phyloP scores from a whole-genome alignment of 2,888 invertebrate genomes.

The Sericinus montela region DNA sequence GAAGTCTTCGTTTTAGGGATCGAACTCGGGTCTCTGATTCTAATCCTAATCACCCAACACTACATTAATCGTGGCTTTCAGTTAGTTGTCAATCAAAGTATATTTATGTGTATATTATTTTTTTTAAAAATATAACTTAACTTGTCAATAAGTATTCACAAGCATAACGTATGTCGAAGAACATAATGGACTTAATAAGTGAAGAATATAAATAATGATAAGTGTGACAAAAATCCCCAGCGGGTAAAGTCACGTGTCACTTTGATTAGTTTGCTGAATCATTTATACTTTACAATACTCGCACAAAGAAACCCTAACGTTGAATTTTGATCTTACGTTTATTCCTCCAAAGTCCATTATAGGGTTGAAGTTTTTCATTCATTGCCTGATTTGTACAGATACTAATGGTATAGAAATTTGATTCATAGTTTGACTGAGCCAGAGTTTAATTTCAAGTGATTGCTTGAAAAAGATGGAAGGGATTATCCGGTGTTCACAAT shows the following conservation, averaged over 20 bases:
- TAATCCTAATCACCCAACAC: too few species aligned
- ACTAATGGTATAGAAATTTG: slow-evolving; percentile 1
- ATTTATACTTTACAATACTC: slow-evolving; percentile 35
- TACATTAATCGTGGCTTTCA: too few species aligned
- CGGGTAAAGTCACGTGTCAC: slow-evolving; percentile 49
- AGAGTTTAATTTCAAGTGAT: slow-evolving; percentile 25
- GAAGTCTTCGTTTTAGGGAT: too few species aligned
- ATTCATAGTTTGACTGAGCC: neutral
- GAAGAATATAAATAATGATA: slow-evolving; percentile 6
- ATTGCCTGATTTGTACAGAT: neutral
- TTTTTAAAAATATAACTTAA: too few species aligned
- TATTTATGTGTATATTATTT: too few species aligned
- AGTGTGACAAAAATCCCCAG: slow-evolving; percentile 25
- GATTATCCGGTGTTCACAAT: slow-evolving; percentile 49
- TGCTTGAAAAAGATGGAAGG: slow-evolving; percentile 24
- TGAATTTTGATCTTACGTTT: slow-evolving; percentile 22
- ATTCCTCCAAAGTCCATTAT: slow-evolving; percentile 16
- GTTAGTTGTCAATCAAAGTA: too few species aligned
- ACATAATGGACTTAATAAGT: slow-evolving; percentile 4
- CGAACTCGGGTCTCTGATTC: too few species aligned
- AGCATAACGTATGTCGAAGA: neutral
- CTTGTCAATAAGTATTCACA: too few species aligned
- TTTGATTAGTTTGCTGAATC: slow-evolving; percentile 62
- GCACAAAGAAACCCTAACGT: slow-evolving; percentile 5
- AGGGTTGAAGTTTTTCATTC: slow-evolving; percentile 6